These are phyloP conservation scores for Nemotelus nigrinus DNA, from an alignment of 2,888 invertebrate species.

Conservation along the genomic window DNA sequence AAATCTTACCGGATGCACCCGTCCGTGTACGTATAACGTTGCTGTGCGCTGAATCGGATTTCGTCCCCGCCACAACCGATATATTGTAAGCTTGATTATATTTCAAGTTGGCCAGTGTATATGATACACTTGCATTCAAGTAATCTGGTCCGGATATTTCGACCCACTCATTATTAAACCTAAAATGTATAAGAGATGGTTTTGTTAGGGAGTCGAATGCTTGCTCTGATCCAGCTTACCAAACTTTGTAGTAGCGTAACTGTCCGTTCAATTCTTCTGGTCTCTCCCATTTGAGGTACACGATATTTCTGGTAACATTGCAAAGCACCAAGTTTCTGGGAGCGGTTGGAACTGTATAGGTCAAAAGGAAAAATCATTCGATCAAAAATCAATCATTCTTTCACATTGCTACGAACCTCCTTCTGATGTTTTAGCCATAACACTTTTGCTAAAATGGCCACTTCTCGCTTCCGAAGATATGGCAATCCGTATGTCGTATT, in stretches of 20 bases:
- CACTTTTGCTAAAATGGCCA: conserved; percentile 59
- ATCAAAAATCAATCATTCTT: background rate
- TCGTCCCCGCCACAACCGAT: conserved; percentile 77
- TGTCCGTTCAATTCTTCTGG: conserved; percentile 72
- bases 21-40: conserved; percentile 69
- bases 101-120: conserved; percentile 63
- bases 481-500: conserved; percentile 69
- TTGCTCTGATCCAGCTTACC: background rate
- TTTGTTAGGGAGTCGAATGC: background rate
- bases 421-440: conserved; percentile 75
- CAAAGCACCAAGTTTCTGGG: conserved; percentile 67
- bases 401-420: conserved; percentile 58
- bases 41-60: conserved; percentile 71
- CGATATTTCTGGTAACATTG: conserved; percentile 70
- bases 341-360: conserved; percentile 66
- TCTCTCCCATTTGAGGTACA: conserved; percentile 71
- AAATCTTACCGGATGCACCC: conserved; percentile 56
- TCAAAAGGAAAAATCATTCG: background rate
- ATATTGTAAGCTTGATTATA: conserved; percentile 77
- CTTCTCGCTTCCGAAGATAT: conserved; percentile 63
- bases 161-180: conserved; percentile 48
- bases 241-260: conserved; percentile 10
- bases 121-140: conserved; percentile 52
- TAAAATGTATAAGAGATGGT: background rate
- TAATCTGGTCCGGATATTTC: conserved; percentile 30